A percentile compares a stretch with the other conserved stretches of the same genome.
Evolutionary conservation across 2,888 invertebrate genomes (phyloP).

Genomic region (Pachydiplax longipennis): DNA sequence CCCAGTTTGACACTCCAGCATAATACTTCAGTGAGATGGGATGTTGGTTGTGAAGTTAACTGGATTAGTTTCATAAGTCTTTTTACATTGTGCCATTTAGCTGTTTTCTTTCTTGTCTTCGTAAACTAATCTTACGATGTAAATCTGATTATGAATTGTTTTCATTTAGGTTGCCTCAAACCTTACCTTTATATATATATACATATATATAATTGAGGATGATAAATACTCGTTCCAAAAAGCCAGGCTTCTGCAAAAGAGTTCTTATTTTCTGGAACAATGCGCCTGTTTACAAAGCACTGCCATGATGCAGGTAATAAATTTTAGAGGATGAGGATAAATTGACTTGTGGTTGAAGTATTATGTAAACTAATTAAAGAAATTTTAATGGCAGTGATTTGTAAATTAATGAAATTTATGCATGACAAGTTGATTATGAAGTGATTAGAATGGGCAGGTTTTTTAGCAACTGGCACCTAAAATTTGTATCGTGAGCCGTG

Average conservation of each 20-base stretch:
- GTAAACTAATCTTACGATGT: conserved; percentile 46
- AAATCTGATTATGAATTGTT: conserved; percentile 47
- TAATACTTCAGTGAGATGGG: conserved; percentile 48
- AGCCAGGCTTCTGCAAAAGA: conserved; percentile 44
- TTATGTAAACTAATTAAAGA: conserved; percentile 48
- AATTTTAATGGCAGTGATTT: conserved; percentile 47
- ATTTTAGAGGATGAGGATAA: conserved; percentile 29
- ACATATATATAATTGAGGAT: conserved; percentile 42
- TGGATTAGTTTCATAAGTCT: conserved; percentile 51
- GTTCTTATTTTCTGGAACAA: conserved; percentile 46
- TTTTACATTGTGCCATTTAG: conserved; percentile 51
- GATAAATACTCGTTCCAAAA: conserved; percentile 35
- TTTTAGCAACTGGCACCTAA: conserved; percentile 44
- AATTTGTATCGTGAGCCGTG: conserved; percentile 46
- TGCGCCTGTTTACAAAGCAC: conserved; percentile 44
- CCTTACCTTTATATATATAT: conserved; percentile 37
- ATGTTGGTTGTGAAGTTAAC: conserved; percentile 52
- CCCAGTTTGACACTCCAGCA: conserved; percentile 47
- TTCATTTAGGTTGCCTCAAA: conserved; percentile 49
- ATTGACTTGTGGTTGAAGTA: conserved; percentile 40
- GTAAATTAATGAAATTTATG: conserved; percentile 47
- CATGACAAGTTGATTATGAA: conserved; percentile 47
- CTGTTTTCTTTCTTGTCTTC: conserved; percentile 48
- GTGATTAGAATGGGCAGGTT: conserved; percentile 41
- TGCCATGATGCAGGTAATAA: conserved; percentile 45